Conservation (phyloP, 1,140 invertebrate genomes). For the Cepaea nemoralis region DNA sequence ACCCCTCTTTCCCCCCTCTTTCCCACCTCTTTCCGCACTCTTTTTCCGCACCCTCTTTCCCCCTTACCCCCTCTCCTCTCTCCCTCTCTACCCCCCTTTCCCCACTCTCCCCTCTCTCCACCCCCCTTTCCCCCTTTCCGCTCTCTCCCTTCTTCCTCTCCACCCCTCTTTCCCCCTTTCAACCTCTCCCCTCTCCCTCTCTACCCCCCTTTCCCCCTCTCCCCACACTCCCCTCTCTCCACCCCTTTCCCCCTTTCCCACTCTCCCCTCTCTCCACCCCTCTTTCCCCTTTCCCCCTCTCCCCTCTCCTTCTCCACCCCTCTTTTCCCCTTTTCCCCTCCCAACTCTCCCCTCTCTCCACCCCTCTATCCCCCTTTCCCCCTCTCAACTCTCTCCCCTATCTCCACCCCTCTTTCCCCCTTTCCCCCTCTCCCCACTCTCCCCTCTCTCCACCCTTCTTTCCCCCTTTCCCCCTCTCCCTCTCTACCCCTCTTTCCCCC, state of each 20-base stretch:
- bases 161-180: not conserved
- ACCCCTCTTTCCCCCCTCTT: not conserved
- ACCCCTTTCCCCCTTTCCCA: not conserved
- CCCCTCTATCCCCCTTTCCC: not conserved
- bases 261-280: too few species aligned
- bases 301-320: not conserved
- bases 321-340: not conserved
- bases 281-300: too few species aligned
- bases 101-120: not conserved
- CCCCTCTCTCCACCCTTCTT: not conserved
- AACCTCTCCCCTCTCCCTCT: too few species aligned
- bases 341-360: not conserved
- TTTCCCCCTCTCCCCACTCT: not conserved
- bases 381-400: not conserved
- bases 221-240: too few species aligned
- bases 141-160: not conserved
- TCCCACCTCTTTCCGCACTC: not conserved
- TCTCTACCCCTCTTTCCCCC: not conserved
- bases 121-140: not conserved
- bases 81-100: not conserved
- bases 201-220: too few species aligned
- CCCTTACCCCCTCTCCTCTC: not conserved
- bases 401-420: not conserved
- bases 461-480: too few species aligned
- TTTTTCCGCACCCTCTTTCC: not conserved